Base-by-base conservation (phyloP, 2,888 invertebrate species). In the Drosophila macrospina region DNA sequence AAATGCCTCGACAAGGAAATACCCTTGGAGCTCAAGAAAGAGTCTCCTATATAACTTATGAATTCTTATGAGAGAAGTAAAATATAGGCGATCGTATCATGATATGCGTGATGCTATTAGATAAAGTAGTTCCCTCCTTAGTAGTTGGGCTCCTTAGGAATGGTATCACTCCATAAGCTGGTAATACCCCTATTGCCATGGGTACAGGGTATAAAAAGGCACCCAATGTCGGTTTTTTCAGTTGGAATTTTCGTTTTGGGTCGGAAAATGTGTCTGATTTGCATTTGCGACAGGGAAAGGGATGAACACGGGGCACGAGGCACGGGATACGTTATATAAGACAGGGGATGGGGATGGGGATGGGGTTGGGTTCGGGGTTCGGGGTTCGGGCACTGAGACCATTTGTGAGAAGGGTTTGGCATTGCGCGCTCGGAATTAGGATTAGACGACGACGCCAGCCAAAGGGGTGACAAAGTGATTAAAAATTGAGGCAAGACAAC, bases 381-480 rank as follows among this genome's bases (percentile, higher is more conserved):
- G n/a, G 45, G 55, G 55, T 24, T 32, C 37, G 66, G 59, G 67
- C 41, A 41, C 15, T 15, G 42, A 51, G 48, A 73, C 47, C 59
- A 30, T 39, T 68, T 41, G 61, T 76, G 77, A 85, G 87, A 85
- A 85, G 85, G 85, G 88, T 82, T 89, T 73, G 63, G 68, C 51
- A 64, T 24, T 47, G 64, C 61, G 71, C 76, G 62, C 62, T 72
- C 37, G 20, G 77, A 75, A 72, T 80, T 80, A 77, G 78, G 80
- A 78, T 78, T 77, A 78, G 72, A 75, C 55, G 57, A 74, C 45
- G 54, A 59, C 51, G 69, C 50, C 59, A 30, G 62, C 63, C 70
- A 64, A 71, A 57, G 83, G 83, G 83, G 89, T 84, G 89, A 86
- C 83, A 84, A 80, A 88, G 83, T 84, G 88, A 84, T 84, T 88